Conservation (phyloP, 2,113 vertebrate species). For the Sceloporus tristichus region DNA sequence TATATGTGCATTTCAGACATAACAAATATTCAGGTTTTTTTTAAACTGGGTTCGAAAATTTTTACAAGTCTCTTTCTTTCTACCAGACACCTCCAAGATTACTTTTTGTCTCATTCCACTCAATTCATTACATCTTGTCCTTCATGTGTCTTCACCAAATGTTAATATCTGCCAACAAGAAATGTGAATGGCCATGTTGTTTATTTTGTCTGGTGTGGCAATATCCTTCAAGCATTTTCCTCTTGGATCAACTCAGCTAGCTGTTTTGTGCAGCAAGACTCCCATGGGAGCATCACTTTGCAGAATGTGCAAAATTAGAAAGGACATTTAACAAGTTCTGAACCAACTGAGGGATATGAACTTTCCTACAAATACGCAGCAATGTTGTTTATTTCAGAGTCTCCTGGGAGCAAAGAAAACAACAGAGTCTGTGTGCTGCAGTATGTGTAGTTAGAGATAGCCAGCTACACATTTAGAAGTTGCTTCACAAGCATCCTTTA, state of each 20-base stretch:
- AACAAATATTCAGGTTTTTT: background rate
- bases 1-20: background rate
- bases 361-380: constrained; percentile 2
- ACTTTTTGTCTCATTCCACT: background rate
- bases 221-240: constrained; percentile 1
- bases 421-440: background rate
- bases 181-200: background rate
- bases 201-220: background rate
- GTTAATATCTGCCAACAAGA: constrained; percentile 3
- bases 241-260: background rate
- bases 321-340: background rate
- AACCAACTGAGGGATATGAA: constrained; percentile 1
- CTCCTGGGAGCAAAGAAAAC: background rate
- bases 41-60: background rate
- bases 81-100: background rate
- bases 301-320: constrained; percentile 7
- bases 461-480: background rate
- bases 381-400: constrained; percentile 3
- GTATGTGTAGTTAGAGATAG: background rate
- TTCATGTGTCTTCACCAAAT: constrained; percentile 1
- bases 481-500: background rate
- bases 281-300: constrained; percentile 6
- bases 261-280: background rate
- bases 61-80: constrained; percentile 1
- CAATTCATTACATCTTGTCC: background rate